phyloP scores from a whole-genome alignment of 2,113 vertebrate species.

The Austrofundulus limnaeus region DNA sequence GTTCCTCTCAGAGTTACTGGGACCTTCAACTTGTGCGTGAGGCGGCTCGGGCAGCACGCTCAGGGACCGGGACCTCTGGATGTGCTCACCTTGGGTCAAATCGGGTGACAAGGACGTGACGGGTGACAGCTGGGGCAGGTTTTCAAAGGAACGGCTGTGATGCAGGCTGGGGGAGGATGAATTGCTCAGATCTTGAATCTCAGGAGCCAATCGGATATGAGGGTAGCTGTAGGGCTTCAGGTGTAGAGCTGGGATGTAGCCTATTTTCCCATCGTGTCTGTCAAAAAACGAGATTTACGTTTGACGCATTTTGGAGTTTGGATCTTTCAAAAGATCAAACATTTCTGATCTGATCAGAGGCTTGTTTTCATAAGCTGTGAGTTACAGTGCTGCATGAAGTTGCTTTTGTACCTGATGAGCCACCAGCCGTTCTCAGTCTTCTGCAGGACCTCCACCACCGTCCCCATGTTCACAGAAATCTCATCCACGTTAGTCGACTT shows the following conservation, averaged over 20 bases:
- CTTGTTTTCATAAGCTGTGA: no score
- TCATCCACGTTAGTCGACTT: slow-evolving; percentile 81
- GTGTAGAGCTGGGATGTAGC: slow-evolving; percentile 85
- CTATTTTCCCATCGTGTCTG: slow-evolving; percentile 77
- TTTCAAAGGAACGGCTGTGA: slow-evolving; percentile 60
- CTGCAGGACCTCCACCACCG: slow-evolving; percentile 80
- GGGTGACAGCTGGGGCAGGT: slow-evolving; percentile 30
- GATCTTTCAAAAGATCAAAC: no score
- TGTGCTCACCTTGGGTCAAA: neutral
- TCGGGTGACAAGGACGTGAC: neutral
- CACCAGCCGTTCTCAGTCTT: slow-evolving; percentile 88
- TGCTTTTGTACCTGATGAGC: slow-evolving; percentile 74
- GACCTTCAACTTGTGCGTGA: neutral
- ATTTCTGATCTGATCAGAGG: no score
- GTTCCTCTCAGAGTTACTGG: rapidly evolving
- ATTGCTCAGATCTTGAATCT: neutral
- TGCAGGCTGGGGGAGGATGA: slow-evolving; percentile 20
- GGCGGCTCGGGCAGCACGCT: neutral
- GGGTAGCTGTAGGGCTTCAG: slow-evolving; percentile 81
- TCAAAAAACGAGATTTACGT: neutral
- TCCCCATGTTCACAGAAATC: slow-evolving; percentile 78
- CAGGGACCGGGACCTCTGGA: slow-evolving; percentile 52
- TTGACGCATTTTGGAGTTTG: no score
- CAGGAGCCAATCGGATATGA: slow-evolving; percentile 57
- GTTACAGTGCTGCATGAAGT: no score